Conservation (phyloP, 2,888 invertebrate genomes). For the Cartodere bifasciata region DNA sequence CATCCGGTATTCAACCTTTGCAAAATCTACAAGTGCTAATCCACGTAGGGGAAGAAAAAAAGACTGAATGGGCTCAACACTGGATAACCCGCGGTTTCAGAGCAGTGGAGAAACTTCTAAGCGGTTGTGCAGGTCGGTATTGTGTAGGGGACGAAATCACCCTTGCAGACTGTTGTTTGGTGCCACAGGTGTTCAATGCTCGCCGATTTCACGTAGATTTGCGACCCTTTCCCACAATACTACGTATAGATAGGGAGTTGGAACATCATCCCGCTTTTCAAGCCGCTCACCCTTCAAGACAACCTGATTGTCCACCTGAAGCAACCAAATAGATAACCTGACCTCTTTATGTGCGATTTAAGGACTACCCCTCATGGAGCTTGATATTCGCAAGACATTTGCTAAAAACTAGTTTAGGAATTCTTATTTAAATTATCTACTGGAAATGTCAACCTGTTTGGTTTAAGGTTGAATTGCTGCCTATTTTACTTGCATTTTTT, state of each 20-base stretch:
- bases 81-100: slow-evolving; percentile 85
- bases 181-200: slow-evolving; percentile 93
- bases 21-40: slow-evolving; percentile 86
- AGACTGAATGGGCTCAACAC: slow-evolving; percentile 85
- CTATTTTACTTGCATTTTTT: no score
- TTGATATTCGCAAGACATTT: no score
- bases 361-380: no score
- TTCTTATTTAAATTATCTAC: no score
- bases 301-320: slow-evolving; percentile 91
- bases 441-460: no score
- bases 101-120: slow-evolving; percentile 79
- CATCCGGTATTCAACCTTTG: slow-evolving; percentile 90
- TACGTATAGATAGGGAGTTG: slow-evolving; percentile 74
- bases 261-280: slow-evolving; percentile 83
- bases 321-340: slow-evolving; percentile 52
- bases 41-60: slow-evolving; percentile 77
- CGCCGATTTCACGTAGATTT: slow-evolving; percentile 88
- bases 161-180: slow-evolving; percentile 87
- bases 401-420: no score
- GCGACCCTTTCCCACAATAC: slow-evolving; percentile 77
- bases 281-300: slow-evolving; percentile 79
- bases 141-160: slow-evolving; percentile 90
- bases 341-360: no score
- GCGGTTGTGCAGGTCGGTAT: slow-evolving; percentile 76
- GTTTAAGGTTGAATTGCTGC: no score